Percentiles rank a stretch among this genome's conserved stretches.
Evolutionary conservation across 2,797 vertebrate species (phyloP).

Genomic region (Gallinago stenura): DNA sequence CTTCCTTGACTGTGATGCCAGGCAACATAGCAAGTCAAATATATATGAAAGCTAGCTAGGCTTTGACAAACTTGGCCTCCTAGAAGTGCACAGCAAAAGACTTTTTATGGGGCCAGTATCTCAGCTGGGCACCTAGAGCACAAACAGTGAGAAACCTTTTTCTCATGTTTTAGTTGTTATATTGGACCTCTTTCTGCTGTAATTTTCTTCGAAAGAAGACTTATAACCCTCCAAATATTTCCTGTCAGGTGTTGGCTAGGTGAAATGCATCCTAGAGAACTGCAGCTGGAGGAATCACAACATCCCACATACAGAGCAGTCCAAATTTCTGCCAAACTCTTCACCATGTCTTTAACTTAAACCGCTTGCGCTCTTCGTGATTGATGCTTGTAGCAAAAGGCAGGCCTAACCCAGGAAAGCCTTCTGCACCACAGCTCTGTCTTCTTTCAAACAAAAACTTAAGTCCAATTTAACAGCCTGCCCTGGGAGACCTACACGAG

Average conservation of each 20-base stretch:
- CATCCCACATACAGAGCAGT: neutral
- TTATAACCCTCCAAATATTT: slow-evolving; percentile 41
- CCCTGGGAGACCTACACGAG: neutral
- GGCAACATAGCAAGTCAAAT: neutral
- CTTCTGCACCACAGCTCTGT: neutral
- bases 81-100: neutral
- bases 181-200: slow-evolving; percentile 7
- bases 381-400: slow-evolving; percentile 1
- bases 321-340: slow-evolving; percentile 54
- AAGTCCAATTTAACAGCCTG: slow-evolving; percentile 23
- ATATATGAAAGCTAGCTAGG: neutral
- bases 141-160: slow-evolving; percentile 22
- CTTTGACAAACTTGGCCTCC: neutral
- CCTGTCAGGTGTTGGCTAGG: slow-evolving; percentile 21
- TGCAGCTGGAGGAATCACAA: slow-evolving; percentile 33
- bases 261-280: slow-evolving; percentile 31
- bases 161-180: slow-evolving; percentile 5
- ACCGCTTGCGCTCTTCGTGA: slow-evolving; percentile 19
- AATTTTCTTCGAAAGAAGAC: slow-evolving; percentile 64
- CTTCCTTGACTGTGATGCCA: neutral
- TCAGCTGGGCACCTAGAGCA: neutral
- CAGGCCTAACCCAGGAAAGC: neutral
- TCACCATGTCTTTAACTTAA: slow-evolving; percentile 52
- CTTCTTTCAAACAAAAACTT: slow-evolving; percentile 27
- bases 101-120: slow-evolving; percentile 13